A percentile compares a stretch with the other conserved stretches of the same genome.
phyloP scores from a whole-genome alignment of 2,797 vertebrate species.

The Fundulus diaphanus region DNA sequence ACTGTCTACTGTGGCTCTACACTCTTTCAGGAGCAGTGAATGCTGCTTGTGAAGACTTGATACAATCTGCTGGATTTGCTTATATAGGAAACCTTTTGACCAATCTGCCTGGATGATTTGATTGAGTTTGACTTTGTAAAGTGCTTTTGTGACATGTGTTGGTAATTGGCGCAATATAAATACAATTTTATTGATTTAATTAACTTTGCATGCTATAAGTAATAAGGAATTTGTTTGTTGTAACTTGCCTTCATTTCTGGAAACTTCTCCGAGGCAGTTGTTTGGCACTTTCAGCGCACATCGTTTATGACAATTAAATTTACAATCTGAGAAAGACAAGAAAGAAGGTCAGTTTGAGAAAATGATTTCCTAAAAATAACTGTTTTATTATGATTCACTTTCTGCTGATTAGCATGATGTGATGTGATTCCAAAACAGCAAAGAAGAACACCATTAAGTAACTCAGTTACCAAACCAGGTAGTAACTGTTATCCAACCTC shows the following conservation, averaged over 20 bases:
- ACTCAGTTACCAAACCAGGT: neutral
- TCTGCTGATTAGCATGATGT: neutral
- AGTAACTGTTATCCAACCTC: neutral
- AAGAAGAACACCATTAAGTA: neutral
- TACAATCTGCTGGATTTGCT: no score
- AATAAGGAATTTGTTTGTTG: neutral
- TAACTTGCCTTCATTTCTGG: slow-evolving; percentile 90
- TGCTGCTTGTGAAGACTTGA: no score
- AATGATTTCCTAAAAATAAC: neutral
- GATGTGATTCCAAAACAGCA: neutral
- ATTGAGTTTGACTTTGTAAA: no score
- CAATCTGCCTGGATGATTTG: no score
- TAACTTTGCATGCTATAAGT: neutral
- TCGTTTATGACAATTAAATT: slow-evolving; percentile 98
- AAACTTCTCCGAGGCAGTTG: slow-evolving; percentile 96
- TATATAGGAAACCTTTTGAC: no score
- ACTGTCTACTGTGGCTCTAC: no score
- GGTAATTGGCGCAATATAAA: no score
- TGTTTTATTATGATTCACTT: neutral
- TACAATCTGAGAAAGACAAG: slow-evolving; percentile 85
- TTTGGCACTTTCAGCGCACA: slow-evolving; percentile 96
- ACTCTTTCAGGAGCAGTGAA: no score
- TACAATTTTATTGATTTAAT: no score
- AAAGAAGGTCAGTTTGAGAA: neutral
- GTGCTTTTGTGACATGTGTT: no score